Evolutionary conservation across 2,797 vertebrate species (phyloP).

Genomic region (Sebastes baramenuke): DNA sequence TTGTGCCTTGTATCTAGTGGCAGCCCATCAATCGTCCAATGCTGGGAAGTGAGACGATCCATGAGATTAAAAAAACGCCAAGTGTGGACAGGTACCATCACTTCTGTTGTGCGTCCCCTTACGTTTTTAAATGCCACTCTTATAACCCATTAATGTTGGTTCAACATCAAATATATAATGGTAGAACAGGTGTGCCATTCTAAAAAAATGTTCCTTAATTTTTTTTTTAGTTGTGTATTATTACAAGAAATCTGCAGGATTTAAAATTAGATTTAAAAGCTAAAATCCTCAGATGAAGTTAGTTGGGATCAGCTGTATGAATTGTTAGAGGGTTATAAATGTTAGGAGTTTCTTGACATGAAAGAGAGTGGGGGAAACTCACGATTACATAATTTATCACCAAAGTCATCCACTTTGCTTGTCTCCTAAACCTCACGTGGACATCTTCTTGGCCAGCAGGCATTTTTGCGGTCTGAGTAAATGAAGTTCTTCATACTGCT

Average conservation of each 20-base stretch:
- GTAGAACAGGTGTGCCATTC: no score
- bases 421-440: conserved; percentile 3
- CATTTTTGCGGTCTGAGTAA: conserved; percentile 45
- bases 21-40: no score
- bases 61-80: no score
- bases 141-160: no score
- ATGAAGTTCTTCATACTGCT: conserved; percentile 37
- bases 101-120: no score
- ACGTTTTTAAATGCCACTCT: no score
- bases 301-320: background rate
- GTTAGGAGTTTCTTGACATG: background rate
- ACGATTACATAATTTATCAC: background rate
- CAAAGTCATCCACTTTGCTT: background rate
- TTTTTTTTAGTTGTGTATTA: no score
- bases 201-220: rapidly evolving
- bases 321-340: no score
- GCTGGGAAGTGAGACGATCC: no score
- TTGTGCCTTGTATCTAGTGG: no score
- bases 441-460: conserved; percentile 19
- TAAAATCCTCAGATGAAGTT: background rate
- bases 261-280: conserved; percentile 2
- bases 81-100: no score
- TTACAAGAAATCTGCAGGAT: conserved; percentile 7
- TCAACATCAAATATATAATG: no score
- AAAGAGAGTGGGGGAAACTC: background rate